Conservation (phyloP, 2,113 vertebrate genomes). For the Pterocles burchelli region DNA sequence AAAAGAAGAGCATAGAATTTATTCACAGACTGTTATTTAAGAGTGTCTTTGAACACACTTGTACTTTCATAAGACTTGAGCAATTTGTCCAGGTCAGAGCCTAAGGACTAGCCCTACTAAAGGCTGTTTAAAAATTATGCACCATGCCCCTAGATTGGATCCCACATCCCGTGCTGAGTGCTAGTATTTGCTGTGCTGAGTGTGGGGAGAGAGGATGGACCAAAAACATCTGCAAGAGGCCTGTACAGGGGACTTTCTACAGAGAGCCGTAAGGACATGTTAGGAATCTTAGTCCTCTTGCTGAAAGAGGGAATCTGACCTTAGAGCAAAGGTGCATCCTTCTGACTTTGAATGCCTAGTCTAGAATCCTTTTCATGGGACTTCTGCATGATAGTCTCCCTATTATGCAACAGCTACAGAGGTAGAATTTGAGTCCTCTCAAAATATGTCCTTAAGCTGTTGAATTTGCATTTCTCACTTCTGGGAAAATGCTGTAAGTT, state of each 20-base stretch:
- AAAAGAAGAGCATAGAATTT: background rate
- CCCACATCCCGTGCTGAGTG: background rate
- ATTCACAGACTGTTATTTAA: background rate
- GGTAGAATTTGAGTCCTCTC: background rate
- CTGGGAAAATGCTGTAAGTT: background rate
- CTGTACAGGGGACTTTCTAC: background rate
- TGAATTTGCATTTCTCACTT: background rate
- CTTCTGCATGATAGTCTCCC: background rate
- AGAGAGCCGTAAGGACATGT: background rate
- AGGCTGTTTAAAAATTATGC: background rate
- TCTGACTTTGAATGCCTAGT: background rate
- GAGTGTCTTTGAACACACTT: background rate
- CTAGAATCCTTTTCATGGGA: background rate
- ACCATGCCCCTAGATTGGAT: background rate
- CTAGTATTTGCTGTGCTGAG: background rate
- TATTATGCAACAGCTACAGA: background rate
- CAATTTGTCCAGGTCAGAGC: background rate
- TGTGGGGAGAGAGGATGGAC: background rate
- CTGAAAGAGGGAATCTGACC: background rate
- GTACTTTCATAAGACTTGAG: background rate
- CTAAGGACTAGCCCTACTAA: background rate
- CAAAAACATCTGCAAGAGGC: background rate
- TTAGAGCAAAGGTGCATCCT: background rate
- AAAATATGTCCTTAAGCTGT: background rate
- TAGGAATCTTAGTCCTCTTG: background rate